Conservation (phyloP, 2,888 invertebrate genomes). For the Aricia artaxerxes region DNA sequence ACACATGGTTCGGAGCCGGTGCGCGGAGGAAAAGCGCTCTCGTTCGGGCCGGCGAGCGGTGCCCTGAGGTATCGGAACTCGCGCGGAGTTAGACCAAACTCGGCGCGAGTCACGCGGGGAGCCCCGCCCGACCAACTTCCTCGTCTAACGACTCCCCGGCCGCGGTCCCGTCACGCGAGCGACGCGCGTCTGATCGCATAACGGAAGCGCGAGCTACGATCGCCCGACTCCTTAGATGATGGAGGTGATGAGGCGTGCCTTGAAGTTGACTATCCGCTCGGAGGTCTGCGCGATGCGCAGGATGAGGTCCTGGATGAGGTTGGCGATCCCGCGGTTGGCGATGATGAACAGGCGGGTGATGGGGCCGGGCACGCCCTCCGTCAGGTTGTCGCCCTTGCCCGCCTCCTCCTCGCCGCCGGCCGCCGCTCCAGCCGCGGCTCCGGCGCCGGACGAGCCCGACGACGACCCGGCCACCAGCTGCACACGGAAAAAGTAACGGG, state of each 20-base stretch:
- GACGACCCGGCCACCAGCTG: slow-evolving; percentile 89
- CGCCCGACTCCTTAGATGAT: slow-evolving; percentile 83
- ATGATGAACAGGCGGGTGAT: slow-evolving; percentile 92
- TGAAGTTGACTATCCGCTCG: slow-evolving; percentile 95
- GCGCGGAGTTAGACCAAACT: slow-evolving; percentile 29
- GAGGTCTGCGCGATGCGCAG: slow-evolving; percentile 94
- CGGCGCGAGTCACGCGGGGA: slow-evolving; percentile 35
- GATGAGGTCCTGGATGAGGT: slow-evolving; percentile 92
- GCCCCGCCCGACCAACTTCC: background rate
- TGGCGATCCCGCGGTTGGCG: slow-evolving; percentile 92
- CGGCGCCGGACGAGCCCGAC: slow-evolving; percentile 79
- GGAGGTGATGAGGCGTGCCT: slow-evolving; percentile 93
- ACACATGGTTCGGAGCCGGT: background rate
- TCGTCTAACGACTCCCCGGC: background rate
- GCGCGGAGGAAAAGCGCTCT: slow-evolving; percentile 34
- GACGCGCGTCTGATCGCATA: background rate
- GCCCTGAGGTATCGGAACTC: slow-evolving; percentile 37
- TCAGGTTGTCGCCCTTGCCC: slow-evolving; percentile 84
- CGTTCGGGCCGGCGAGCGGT: slow-evolving; percentile 43
- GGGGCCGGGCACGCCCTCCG: slow-evolving; percentile 92
- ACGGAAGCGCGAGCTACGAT: background rate
- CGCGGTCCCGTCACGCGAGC: background rate
- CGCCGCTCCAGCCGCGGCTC: slow-evolving; percentile 54
- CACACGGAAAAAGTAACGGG: slow-evolving; percentile 43
- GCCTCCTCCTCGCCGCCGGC: slow-evolving; percentile 77